Conservation (phyloP, 2,888 invertebrate genomes). For the Leptura quadrifasciata region DNA sequence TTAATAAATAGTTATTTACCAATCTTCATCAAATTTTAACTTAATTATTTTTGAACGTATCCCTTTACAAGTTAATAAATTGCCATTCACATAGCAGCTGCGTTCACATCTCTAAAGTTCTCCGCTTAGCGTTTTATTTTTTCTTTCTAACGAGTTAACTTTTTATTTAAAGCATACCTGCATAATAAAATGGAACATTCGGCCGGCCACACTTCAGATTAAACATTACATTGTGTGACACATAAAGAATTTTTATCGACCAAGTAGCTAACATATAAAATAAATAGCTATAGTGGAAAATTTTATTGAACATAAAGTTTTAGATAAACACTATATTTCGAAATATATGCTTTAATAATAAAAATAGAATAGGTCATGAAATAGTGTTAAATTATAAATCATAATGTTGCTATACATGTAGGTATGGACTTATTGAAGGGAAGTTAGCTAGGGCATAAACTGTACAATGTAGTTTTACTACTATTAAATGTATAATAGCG, state of each 20-base stretch:
- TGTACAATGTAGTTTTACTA: neutral
- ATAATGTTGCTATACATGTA: neutral
- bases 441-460: neutral
- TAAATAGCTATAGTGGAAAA: slow-evolving; percentile 24
- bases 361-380: slow-evolving; percentile 14
- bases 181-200: neutral
- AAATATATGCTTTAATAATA: slow-evolving; percentile 23
- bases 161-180: neutral
- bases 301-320: slow-evolving; percentile 34
- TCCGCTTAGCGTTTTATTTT: too few species aligned
- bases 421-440: neutral
- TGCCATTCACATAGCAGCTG: too few species aligned
- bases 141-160: too few species aligned
- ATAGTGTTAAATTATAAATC: neutral
- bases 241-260: neutral
- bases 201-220: slow-evolving; percentile 4
- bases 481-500: neutral
- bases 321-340: slow-evolving; percentile 27
- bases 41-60: too few species aligned
- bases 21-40: neutral
- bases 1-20: neutral
- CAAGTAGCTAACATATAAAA: slow-evolving; percentile 9
- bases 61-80: too few species aligned
- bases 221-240: slow-evolving; percentile 24
- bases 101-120: too few species aligned